Conservation (phyloP, 1,140 invertebrate species). For the Onthophagus taurus region DNA sequence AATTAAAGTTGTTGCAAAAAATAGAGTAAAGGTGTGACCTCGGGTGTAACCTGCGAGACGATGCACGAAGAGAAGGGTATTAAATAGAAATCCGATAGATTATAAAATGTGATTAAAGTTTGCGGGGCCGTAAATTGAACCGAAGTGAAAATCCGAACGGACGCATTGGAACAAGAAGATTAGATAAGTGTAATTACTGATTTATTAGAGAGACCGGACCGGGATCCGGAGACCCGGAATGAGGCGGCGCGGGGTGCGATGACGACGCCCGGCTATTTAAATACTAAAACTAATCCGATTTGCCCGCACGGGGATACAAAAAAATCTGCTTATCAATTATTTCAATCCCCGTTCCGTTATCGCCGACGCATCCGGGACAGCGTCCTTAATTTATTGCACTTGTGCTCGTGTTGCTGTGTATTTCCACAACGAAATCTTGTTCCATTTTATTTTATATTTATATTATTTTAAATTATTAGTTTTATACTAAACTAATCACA, state of each 20-base stretch:
- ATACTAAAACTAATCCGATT: constrained; percentile 20
- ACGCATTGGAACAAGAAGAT: constrained; percentile 32
- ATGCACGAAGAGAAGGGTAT: too few relatives aligned
- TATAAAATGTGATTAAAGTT: constrained; percentile 25
- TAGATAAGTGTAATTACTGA: constrained; percentile 34
- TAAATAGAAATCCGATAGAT: constrained; percentile 24
- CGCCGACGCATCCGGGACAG: neutral
- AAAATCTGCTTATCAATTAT: constrained; percentile 18
- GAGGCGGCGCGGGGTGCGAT: too few relatives aligned
- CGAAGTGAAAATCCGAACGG: constrained; percentile 27
- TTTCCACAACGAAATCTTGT: too few relatives aligned
- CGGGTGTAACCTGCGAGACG: too few relatives aligned
- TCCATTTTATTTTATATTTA: too few relatives aligned
- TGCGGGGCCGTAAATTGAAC: constrained; percentile 24
- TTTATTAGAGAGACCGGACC: constrained; percentile 28
- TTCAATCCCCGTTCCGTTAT: constrained; percentile 10
- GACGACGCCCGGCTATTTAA: constrained; percentile 22
- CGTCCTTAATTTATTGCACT: neutral
- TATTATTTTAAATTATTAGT: too few relatives aligned
- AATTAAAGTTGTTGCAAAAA: too few relatives aligned
- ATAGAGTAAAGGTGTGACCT: too few relatives aligned
- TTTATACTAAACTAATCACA: too few relatives aligned
- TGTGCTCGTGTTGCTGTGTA: too few relatives aligned
- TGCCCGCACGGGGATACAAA: constrained; percentile 15
- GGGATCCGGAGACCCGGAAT: constrained; percentile 22